These are phyloP conservation scores for Ceyx erithaca DNA, from an alignment of 2,797 vertebrate genomes.

Conservation along the genomic window DNA sequence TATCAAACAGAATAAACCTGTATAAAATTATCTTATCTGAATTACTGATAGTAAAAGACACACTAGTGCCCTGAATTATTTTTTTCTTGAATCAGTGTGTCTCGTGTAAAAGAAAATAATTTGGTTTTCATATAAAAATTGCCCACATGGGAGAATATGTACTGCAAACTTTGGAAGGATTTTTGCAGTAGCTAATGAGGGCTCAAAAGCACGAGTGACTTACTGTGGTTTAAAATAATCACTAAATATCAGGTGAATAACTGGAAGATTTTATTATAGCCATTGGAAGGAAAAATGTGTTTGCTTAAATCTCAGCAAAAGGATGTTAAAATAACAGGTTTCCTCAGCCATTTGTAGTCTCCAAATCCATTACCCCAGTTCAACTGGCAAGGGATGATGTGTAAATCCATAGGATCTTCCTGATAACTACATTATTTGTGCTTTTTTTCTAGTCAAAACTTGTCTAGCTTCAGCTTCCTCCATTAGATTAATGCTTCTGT, in stretches of 20 bases:
- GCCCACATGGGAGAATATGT: not conserved
- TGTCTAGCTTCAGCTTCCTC: not conserved
- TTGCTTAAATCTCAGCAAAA: slow-evolving; percentile 43
- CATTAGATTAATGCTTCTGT: slow-evolving; percentile 25
- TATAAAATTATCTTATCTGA: not conserved
- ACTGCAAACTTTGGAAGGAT: not conserved
- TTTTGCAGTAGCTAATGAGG: slow-evolving; percentile 35
- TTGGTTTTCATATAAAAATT: slow-evolving; percentile 23
- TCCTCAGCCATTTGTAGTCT: slow-evolving; percentile 18
- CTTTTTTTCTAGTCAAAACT: not conserved
- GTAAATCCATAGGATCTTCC: not conserved
- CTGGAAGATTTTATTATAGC: slow-evolving; percentile 10
- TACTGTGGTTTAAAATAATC: slow-evolving; percentile 22
- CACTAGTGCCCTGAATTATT: not conserved
- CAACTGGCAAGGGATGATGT: not conserved
- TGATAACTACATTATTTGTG: not conserved
- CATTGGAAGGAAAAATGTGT: slow-evolving; percentile 1
- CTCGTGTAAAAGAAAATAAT: slow-evolving; percentile 16
- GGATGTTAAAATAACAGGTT: slow-evolving; percentile 13
- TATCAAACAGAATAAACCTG: not conserved
- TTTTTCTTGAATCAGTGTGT: not conserved
- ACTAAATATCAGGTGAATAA: slow-evolving; percentile 2
- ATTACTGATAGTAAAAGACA: not conserved
- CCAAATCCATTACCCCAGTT: not conserved
- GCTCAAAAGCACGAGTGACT: slow-evolving; percentile 1